These are phyloP conservation scores for Trichacis sp. DNA, from an alignment of 2,888 invertebrate genomes.

Conservation along the genomic window DNA sequence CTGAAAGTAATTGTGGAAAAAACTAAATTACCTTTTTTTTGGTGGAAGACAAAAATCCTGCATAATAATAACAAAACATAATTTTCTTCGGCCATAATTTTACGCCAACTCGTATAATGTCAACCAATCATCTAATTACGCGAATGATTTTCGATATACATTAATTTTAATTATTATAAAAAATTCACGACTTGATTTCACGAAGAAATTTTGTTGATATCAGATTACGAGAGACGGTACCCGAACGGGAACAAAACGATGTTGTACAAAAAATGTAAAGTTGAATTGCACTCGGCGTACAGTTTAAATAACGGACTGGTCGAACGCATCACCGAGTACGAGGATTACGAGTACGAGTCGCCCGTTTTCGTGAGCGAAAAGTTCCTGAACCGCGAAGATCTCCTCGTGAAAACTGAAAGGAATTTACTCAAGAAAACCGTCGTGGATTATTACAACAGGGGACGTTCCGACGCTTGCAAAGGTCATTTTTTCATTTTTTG, in stretches of 20 bases:
- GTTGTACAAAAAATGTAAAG: slow-evolving; percentile 79
- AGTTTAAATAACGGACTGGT: slow-evolving; percentile 80
- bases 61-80: too few species aligned
- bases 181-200: too few species aligned
- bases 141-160: too few species aligned
- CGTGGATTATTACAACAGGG: slow-evolving; percentile 75
- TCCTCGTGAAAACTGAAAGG: slow-evolving; percentile 72
- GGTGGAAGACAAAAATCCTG: too few species aligned
- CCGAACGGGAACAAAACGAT: slow-evolving; percentile 79
- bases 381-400: slow-evolving; percentile 75
- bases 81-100: too few species aligned
- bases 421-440: slow-evolving; percentile 71
- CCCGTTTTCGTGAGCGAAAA: slow-evolving; percentile 60
- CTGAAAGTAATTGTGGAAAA: too few species aligned
- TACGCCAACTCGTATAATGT: too few species aligned
- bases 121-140: too few species aligned
- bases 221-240: slow-evolving; percentile 79
- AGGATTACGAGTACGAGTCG: slow-evolving; percentile 73
- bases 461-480: slow-evolving; percentile 78
- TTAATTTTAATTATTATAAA: too few species aligned
- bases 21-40: too few species aligned
- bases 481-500: slow-evolving; percentile 66
- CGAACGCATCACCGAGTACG: slow-evolving; percentile 74
- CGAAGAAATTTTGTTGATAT: too few species aligned
- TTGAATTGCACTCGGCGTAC: slow-evolving; percentile 85